phyloP scores from a whole-genome alignment of 2,113 vertebrate genomes.

The Protomyctophum bolini region DNA sequence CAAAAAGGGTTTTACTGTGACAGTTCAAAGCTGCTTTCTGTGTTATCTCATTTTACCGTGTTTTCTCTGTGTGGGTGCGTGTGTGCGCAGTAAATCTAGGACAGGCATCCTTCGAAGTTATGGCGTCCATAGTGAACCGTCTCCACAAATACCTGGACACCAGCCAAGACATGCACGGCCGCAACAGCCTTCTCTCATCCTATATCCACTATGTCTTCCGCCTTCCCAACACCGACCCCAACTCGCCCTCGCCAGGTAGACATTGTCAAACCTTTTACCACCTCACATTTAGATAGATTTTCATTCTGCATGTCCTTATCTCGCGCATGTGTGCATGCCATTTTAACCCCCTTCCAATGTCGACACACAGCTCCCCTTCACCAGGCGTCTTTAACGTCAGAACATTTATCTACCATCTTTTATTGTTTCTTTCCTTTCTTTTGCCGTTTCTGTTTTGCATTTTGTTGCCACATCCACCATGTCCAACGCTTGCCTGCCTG shows the following conservation, averaged over 20 bases:
- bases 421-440: slow-evolving; percentile 50
- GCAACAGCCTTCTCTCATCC: slow-evolving; percentile 95
- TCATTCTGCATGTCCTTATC: slow-evolving; percentile 34
- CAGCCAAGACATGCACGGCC: slow-evolving; percentile 96
- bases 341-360: background rate
- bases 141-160: slow-evolving; percentile 96
- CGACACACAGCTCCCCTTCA: slow-evolving; percentile 15
- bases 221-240: slow-evolving; percentile 91
- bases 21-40: too few species aligned
- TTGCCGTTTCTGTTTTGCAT: slow-evolving; percentile 14
- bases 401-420: slow-evolving; percentile 38
- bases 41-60: too few species aligned
- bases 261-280: background rate
- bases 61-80: slow-evolving; percentile 20
- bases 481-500: slow-evolving; percentile 50
- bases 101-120: slow-evolving; percentile 96
- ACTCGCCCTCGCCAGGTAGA: slow-evolving; percentile 92
- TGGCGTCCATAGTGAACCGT: slow-evolving; percentile 96
- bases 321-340: slow-evolving; percentile 43
- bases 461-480: slow-evolving; percentile 47
- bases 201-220: slow-evolving; percentile 97
- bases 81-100: slow-evolving; percentile 90
- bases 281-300: background rate
- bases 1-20: too few species aligned
- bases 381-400: slow-evolving; percentile 28